Evolutionary conservation across 2,888 invertebrate genomes (phyloP).

Genomic region (Tineola bisselliella): DNA sequence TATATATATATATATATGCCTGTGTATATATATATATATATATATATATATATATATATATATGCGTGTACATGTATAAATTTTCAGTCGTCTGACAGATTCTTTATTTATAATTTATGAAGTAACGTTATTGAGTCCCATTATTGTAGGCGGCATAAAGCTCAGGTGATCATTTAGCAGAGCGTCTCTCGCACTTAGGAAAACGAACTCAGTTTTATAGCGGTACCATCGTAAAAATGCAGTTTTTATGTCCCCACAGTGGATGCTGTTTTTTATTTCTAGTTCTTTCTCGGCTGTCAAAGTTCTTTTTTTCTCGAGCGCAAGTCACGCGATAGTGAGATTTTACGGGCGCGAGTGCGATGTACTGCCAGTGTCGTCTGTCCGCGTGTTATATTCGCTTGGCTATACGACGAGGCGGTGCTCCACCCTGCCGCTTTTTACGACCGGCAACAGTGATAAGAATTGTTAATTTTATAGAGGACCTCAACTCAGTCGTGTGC

Average conservation of each 20-base stretch:
- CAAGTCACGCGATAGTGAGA: slow-evolving; percentile 33
- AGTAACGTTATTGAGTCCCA: not conserved
- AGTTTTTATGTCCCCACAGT: slow-evolving; percentile 32
- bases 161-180: slow-evolving; percentile 16
- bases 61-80: too few relatives aligned
- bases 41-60: too few relatives aligned
- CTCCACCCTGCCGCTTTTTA: slow-evolving; percentile 27
- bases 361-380: not conserved
- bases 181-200: slow-evolving; percentile 17
- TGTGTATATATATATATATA: too few relatives aligned
- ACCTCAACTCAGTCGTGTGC: slow-evolving; percentile 26
- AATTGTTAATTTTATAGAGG: slow-evolving; percentile 55
- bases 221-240: slow-evolving; percentile 41
- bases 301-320: slow-evolving; percentile 28
- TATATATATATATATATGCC: too few relatives aligned
- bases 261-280: slow-evolving; percentile 33
- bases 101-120: not conserved
- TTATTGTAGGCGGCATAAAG: not conserved
- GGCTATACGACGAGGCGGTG: slow-evolving; percentile 13
- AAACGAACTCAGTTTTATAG: slow-evolving; percentile 29
- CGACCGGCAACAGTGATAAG: slow-evolving; percentile 50
- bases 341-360: slow-evolving; percentile 26
- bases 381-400: slow-evolving; percentile 14
- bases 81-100: not conserved
- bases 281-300: slow-evolving; percentile 33